Base-by-base conservation (phyloP, 2,797 vertebrate genomes). In the Fratercula arctica region DNA sequence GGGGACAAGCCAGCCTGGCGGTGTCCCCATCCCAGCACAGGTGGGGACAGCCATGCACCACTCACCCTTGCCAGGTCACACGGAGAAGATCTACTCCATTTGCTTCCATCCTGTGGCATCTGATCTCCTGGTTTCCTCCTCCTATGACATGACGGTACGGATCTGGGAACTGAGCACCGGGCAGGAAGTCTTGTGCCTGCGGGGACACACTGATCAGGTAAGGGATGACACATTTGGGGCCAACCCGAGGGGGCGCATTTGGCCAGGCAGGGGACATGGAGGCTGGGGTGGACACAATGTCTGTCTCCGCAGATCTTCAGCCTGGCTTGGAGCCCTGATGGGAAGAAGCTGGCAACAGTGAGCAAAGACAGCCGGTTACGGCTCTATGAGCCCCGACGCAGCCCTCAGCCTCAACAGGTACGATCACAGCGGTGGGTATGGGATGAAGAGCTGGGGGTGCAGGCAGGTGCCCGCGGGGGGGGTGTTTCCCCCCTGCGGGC, bases 41-140 rank as follows among this genome's bases (percentile, higher is more conserved):
- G 10, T 20, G 26, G 41, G 50, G 69, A 64, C n/a, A 9, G 2
- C 51, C 43, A 28, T 0, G 0, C 13, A 10, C 35, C 7, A 0
- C 64, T 91, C 57, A 45, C 37, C 66, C 24, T 72, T 59, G 54
- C 53, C 87, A 99, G 99, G 99, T 57, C 99, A 99, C 98, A 99
- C 98, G 0, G 99, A 99, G 97, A 99, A 99, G 97, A 99, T 99
- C 96, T 99, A 99, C 97, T 99, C 99, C 59, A 96, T 99, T 94
- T 98, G 97, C 89, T 99, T 99, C 97, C 99, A 99, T 95, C 99
- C 99, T 0, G 28, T 98, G 97, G 99, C 99, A 3, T 98, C 98
- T 0, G 97, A 99, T 8, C 76, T 99, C 73, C 97, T 99, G 85
- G 99, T 98, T 16, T 99, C 99, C 48, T 99, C 99, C 17, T 99